Evolutionary conservation across 1,140 invertebrate genomes (phyloP).

Genomic region (Teleogryllus occipitalis): DNA sequence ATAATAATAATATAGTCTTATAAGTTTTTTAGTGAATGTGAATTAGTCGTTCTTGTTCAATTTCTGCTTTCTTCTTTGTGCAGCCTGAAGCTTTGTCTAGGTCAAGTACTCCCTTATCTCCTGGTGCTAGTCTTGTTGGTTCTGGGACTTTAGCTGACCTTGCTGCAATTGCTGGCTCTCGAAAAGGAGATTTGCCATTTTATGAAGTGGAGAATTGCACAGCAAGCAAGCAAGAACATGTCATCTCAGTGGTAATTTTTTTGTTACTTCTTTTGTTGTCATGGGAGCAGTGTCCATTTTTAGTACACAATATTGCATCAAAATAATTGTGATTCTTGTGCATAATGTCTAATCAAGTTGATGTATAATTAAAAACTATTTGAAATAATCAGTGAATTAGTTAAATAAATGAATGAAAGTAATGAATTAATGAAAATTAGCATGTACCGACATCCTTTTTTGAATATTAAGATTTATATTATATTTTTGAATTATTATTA

Average conservation of each 20-base stretch:
- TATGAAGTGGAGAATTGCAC: conserved; percentile 75
- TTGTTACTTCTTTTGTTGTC: not conserved
- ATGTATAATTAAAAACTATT: too few species aligned
- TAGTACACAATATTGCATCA: too few species aligned
- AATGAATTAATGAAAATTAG: too few species aligned
- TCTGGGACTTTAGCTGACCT: conserved; percentile 42
- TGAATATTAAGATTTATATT: not conserved
- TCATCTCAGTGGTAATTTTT: conserved; percentile 63
- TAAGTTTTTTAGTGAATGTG: not conserved
- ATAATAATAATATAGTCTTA: not conserved
- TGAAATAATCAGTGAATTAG: too few species aligned
- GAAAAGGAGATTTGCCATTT: conserved; percentile 51
- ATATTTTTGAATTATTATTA: not conserved
- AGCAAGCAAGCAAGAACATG: conserved; percentile 76
- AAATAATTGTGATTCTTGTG: too few species aligned
- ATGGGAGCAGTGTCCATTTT: too few species aligned
- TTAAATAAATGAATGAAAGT: too few species aligned
- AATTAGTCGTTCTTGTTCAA: not conserved
- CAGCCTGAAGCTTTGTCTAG: conserved; percentile 74
- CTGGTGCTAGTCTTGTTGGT: conserved; percentile 44
- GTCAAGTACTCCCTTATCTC: conserved; percentile 72
- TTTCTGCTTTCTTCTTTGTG: conserved; percentile 18
- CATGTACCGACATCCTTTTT: not conserved
- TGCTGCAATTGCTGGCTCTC: conserved; percentile 32
- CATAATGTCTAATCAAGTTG: too few species aligned